Base-by-base conservation (phyloP, 35 echinoderm and acorn worm species). In the Anneissia japonica region DNA sequence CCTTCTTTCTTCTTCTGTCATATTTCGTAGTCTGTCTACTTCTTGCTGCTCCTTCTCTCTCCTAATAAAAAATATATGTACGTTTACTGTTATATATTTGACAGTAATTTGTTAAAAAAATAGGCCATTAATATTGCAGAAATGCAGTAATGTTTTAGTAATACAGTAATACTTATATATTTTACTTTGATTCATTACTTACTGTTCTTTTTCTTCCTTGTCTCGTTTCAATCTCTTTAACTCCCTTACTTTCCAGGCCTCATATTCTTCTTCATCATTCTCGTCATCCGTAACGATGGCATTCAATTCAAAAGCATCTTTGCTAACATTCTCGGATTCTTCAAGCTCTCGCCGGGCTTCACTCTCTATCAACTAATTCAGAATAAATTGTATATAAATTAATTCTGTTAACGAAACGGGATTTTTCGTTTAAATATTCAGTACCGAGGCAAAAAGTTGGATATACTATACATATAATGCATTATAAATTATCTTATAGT, bases 221-320 rank as follows among this genome's bases (percentile, higher is more conserved):
- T 93, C 95, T 82, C 95, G 74, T 79, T 97, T 97, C 38, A 97
- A 93, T 40, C 95, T 78, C 39, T 93, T 91, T 39, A 97, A 81
- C 73, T 97, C 95, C 35, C 95, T 34, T 26, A 97, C 80, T 56
- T 97, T 93, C 95, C 95, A 97, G 0, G 88, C 81, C 64, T 97
- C 95, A 73, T 97, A 97, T 85, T 97, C 95, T 29, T 93, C 95
- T 32, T 97, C 95, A 0, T 93, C 95, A 73, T 97, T 97, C 76
- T 97, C 95, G 36, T 97, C 95, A 38, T 97, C 95, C 1, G 95
- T 97, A 75, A 93, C 90, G 0, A 97, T 88, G 2, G 81, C 51
- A 0, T 46, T 72, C 19, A 96, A 38, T 76, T 84, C 90, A 4
- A 81, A 74, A 30, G 93, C 88, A n/a, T 90, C 87, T 9, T 81